A percentile compares a stretch with the other conserved stretches of the same genome.
Evolutionary conservation across 2,888 invertebrate genomes (phyloP).

Genomic region (Tipula unca): DNA sequence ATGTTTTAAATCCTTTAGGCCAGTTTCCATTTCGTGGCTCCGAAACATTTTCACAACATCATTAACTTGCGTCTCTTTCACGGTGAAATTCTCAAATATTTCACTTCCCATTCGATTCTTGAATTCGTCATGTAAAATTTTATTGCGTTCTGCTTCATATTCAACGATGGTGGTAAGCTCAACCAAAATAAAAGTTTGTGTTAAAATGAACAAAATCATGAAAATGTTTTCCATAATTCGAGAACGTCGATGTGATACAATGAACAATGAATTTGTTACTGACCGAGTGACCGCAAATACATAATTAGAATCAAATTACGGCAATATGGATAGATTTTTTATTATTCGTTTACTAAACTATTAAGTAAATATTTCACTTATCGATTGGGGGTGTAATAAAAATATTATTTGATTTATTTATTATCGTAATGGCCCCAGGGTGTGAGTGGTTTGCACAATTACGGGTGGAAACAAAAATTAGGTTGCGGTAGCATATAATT

Average conservation of each 20-base stretch:
- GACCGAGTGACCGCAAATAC: background rate
- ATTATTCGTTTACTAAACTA: background rate
- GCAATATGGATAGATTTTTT: background rate
- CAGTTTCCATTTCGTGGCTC: background rate
- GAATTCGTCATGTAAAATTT: background rate
- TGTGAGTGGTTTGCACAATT: too few relatives aligned
- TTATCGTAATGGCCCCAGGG: background rate
- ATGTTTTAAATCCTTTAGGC: background rate
- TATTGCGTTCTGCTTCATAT: background rate
- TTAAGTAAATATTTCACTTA: background rate
- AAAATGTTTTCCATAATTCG: background rate
- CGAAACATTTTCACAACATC: background rate
- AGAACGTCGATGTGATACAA: background rate
- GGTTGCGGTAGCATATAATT: too few relatives aligned
- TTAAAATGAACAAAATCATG: background rate
- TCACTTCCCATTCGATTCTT: background rate
- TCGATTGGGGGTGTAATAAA: background rate
- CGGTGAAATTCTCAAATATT: background rate
- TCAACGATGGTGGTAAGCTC: background rate
- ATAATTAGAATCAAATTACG: background rate
- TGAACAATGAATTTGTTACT: background rate
- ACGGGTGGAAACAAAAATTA: too few relatives aligned
- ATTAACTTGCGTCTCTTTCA: background rate
- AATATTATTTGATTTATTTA: background rate
- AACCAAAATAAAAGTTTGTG: background rate